Percentiles rank a stretch among this genome's conserved stretches.
Conservation (phyloP, 2,888 invertebrate species). For the Gastrophysa polygoni region DNA sequence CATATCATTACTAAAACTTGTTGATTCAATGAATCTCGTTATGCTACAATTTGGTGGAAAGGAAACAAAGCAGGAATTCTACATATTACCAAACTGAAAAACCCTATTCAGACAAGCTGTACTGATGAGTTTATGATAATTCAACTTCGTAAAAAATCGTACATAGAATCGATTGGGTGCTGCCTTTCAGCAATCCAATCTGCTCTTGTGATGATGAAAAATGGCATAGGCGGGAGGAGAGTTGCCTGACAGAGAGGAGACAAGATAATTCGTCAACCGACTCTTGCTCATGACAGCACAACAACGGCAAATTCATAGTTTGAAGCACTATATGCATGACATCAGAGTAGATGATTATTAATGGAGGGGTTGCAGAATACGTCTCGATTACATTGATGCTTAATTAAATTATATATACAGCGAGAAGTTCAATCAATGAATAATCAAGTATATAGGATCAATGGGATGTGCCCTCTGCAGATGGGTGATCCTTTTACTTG, state of each 20-base stretch:
- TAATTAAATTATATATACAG: neutral
- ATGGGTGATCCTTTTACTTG: too few species aligned
- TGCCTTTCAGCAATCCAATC: neutral
- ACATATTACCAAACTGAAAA: too few species aligned
- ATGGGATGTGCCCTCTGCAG: too few species aligned
- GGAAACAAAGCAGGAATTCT: too few species aligned
- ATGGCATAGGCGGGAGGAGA: too few species aligned
- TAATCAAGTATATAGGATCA: too few species aligned
- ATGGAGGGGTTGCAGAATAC: neutral
- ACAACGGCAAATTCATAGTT: constrained; percentile 5
- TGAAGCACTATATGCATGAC: neutral
- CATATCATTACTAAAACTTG: too few species aligned
- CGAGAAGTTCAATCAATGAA: neutral
- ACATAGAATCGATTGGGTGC: neutral
- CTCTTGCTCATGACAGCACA: constrained; percentile 6
- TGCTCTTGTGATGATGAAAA: neutral
- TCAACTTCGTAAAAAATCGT: too few species aligned
- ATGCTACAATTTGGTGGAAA: too few species aligned
- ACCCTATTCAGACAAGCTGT: too few species aligned
- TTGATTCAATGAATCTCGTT: too few species aligned
- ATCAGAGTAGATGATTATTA: constrained; percentile 7
- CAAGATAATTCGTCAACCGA: constrained; percentile 11
- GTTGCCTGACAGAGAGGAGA: neutral
- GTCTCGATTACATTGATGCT: neutral
- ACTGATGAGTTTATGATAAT: too few species aligned